Conservation (phyloP, 1,140 invertebrate genomes). For the Kradibia gibbosae region DNA sequence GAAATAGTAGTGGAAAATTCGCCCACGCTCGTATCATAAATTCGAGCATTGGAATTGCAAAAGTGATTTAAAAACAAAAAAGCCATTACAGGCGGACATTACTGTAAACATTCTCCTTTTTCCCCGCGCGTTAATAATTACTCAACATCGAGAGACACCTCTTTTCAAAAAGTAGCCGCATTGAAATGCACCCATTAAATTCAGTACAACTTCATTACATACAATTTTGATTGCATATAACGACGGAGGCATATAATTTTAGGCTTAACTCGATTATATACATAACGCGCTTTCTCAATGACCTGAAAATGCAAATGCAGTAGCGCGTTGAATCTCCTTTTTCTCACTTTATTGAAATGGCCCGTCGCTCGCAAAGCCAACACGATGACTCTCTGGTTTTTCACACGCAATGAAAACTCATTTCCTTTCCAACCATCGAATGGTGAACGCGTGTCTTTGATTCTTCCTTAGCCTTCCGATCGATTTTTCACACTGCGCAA, state of each 20-base stretch:
- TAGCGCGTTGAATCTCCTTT: neutral
- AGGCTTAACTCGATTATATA: neutral
- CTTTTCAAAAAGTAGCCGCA: neutral
- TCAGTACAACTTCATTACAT: neutral
- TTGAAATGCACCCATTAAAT: neutral
- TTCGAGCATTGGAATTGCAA: neutral
- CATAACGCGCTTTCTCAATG: slow-evolving; percentile 4
- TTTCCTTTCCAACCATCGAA: neutral
- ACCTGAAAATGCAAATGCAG: neutral
- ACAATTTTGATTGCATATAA: neutral
- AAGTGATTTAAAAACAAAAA: neutral
- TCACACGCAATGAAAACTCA: neutral
- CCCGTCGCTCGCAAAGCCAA: neutral
- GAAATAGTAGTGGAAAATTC: neutral
- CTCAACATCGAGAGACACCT: neutral
- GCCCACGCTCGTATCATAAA: neutral
- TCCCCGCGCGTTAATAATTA: neutral
- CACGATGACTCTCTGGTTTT: neutral
- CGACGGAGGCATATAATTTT: neutral
- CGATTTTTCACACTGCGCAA: neutral
- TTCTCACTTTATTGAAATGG: neutral
- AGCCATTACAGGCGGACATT: neutral
- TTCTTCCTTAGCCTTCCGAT: neutral
- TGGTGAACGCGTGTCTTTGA: neutral
- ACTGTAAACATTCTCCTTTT: neutral